A percentile compares a stretch with the other conserved stretches of the same genome.
Conservation (phyloP, 2,113 vertebrate species). For the Aegithalos caudatus region DNA sequence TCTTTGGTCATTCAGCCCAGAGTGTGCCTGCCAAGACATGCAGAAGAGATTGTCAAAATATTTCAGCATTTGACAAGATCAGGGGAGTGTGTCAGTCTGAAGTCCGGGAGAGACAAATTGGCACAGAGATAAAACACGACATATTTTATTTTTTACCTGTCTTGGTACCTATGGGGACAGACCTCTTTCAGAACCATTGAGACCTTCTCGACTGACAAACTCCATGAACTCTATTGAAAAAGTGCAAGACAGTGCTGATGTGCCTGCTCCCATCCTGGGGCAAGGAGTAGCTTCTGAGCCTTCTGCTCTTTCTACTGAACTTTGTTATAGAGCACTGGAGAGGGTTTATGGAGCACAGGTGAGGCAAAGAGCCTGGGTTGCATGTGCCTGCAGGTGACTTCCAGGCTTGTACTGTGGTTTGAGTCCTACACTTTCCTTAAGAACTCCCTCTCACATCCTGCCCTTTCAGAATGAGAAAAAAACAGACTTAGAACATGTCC, state of each 20-base stretch:
- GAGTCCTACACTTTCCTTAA: background rate
- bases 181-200: background rate
- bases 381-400: background rate
- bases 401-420: background rate
- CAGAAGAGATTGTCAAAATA: background rate
- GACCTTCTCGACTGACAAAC: background rate
- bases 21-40: background rate
- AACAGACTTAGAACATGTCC: background rate
- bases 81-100: background rate
- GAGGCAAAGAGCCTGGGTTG: accelerated
- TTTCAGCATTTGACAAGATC: background rate
- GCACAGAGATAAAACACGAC: background rate
- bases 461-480: background rate
- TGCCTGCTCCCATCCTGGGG: background rate
- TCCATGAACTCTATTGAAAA: background rate
- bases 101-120: background rate
- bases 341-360: background rate
- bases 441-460: background rate
- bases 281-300: background rate
- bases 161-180: background rate
- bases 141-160: background rate
- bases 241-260: background rate
- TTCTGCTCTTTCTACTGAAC: background rate
- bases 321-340: background rate
- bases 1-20: background rate